Evolutionary conservation across 2,797 vertebrate genomes (phyloP), one percentile per base, ranked within the genome.

Genomic region (Acanthurus lineatus): DNA sequence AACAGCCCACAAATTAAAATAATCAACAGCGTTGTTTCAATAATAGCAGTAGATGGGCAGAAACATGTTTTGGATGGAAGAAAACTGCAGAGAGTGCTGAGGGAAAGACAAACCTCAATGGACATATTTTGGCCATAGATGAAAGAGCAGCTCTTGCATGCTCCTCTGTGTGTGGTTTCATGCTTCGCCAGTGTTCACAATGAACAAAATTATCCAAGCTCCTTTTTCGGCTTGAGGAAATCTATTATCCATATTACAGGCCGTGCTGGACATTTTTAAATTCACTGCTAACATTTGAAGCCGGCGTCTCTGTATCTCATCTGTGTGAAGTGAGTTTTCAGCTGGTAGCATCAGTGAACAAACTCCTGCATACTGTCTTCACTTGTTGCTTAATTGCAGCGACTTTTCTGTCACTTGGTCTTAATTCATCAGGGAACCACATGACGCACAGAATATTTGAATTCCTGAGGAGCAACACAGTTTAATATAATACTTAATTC

Each of bases 101-200:
- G 22, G 69, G 74, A 81, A 84, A 81, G 69, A 79, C 64, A 79
- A 86, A 56, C 60, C 81, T 89, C 86, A 17, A 4, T 60, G 72
- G 83, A 90, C 81, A 71, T 65, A 60, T 66, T 85, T 89, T 94
- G 94, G 92, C 90, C 59, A 25, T 0, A 78, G 85, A 91, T 92
- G 74, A 94, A 94, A 93, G 92, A 74, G 71, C 76, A 75, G 75
- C 85, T 84, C 71, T 82, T 40, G 78, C 82, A 76, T 81, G 83
- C 84, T 90, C 69, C 86, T 89, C 78, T 73, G 76, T 86, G 78
- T 93, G 92, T 87, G 90, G 91, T 91, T 93, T 91, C 73, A 92
- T 81, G 86, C 85, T 88, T 91, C 68, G 53, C 71, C 82, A 84
- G 80, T 53, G 77, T 86, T 89, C 87, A 88, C 84, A 86, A 88